Evolutionary conservation across 2,113 vertebrate species (phyloP), one percentile per base, ranked within the genome.

Genomic region (Centropus unirufus): DNA sequence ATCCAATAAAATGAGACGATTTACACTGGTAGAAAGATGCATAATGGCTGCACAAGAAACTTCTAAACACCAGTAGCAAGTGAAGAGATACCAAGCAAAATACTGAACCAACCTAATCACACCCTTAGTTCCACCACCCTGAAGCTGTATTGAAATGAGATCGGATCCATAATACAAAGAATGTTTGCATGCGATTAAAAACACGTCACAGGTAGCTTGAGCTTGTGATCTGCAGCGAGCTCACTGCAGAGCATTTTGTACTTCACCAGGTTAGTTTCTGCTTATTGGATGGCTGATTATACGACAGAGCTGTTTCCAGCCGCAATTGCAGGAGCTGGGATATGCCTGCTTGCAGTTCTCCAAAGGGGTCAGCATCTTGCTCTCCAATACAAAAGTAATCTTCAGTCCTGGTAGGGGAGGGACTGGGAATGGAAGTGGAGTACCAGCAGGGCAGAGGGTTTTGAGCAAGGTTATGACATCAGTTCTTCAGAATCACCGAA

Each of bases 21-120:
- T 54, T 55, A 29, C 20, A 30, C 1, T 19, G 5, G 24, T 21
- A 13, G 29, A 52, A 78, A 82, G 78, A 82, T 14, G 7, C 14
- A 15, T 30, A 73, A 39, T 6, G 14, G 29, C 24, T 32, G 22
- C 21, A 73, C 34, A 36, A 42, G 27, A 82, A 76, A 5, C 13
- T 9, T 46, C 21, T 32, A 61, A 57, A 59, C 44, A 64, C 3
- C 29, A 46, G 15, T 1, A 32, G 18, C 2, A 58, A 59, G 6
- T 8, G 14, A 22, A 17, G 0, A 81, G 13, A 42, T 59, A 66
- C 0, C 1, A 19, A 54, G 30, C 16, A 82, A 64, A 39, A n/a
- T 12, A 30, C 9, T 24, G 52, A 70, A 49, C 39, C 12, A 34
- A 54, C 14, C 9, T 61, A 40, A 47, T 24, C 44, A 19, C 12